phyloP scores from a whole-genome alignment of 2,797 vertebrate species.

The Sebastiscus albofasciatus region DNA sequence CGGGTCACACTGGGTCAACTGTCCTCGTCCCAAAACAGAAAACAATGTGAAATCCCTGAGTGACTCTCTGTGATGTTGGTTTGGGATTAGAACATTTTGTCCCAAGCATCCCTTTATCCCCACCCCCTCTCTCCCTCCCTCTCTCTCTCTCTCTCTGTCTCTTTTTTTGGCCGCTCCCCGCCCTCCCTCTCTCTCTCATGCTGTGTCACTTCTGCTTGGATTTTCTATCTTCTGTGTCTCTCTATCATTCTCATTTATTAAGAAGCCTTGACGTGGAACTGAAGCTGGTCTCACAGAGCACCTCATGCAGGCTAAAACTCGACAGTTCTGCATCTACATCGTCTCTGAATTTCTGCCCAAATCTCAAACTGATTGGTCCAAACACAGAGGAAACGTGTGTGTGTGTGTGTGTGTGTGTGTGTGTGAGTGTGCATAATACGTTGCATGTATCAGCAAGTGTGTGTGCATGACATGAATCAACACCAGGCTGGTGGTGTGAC shows the following conservation, averaged over 20 bases:
- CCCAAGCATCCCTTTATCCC: slow-evolving; percentile 49
- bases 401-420: neutral
- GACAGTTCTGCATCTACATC: neutral
- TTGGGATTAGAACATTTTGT: slow-evolving; percentile 74
- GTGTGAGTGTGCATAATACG: neutral
- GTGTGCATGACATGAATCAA: slow-evolving; percentile 39
- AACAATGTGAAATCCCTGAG: slow-evolving; percentile 58
- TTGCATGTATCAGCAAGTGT: slow-evolving; percentile 1
- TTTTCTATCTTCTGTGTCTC: neutral
- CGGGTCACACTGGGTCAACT: slow-evolving; percentile 35
- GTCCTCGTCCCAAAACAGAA: slow-evolving; percentile 26
- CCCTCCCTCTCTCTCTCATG: slow-evolving; percentile 13
- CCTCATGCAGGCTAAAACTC: neutral
- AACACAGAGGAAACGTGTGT: neutral
- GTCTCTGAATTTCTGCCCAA: neutral
- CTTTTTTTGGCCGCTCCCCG: slow-evolving; percentile 26
- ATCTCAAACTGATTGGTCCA: neutral
- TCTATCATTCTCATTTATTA: slow-evolving; percentile 3
- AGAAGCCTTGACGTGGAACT: neutral
- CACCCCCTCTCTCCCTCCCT: slow-evolving; percentile 9
- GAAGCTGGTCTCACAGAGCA: neutral
- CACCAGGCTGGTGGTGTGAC: slow-evolving; percentile 27
- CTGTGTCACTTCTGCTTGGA: slow-evolving; percentile 30
- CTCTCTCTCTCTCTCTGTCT: neutral
- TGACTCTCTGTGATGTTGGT: slow-evolving; percentile 47